A percentile compares a stretch with the other conserved stretches of the same genome.
Evolutionary conservation across 2,113 vertebrate species (phyloP).

Genomic region (Pituophis catenifer): DNA sequence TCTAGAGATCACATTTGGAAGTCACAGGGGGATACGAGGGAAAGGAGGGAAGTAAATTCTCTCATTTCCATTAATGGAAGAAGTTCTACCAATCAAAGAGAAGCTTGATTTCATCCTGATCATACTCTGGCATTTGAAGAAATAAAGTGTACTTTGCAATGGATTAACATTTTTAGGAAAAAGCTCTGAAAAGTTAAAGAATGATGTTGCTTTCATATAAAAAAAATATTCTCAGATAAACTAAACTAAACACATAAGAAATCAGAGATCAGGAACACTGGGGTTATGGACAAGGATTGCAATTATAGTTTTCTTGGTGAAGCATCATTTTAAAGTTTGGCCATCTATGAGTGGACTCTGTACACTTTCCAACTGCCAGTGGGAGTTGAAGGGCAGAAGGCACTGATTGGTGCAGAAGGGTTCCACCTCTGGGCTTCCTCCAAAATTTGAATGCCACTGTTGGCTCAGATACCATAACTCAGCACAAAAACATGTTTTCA

Average conservation of each 20-base stretch:
- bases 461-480: slow-evolving; percentile 24
- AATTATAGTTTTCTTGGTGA: background rate
- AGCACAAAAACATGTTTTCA: slow-evolving; percentile 39
- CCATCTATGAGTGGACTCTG: background rate
- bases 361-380: slow-evolving; percentile 1
- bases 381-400: background rate
- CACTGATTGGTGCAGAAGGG: slow-evolving; percentile 18
- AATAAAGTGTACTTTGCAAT: background rate
- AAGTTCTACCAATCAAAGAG: background rate
- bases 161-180: background rate
- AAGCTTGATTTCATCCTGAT: background rate
- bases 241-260: background rate
- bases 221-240: background rate
- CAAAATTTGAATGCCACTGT: slow-evolving; percentile 43
- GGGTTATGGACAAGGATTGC: background rate
- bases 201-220: background rate
- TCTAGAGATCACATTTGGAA: background rate
- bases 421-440: slow-evolving; percentile 40
- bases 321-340: slow-evolving; percentile 1
- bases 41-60: background rate
- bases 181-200: background rate
- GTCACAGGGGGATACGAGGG: background rate
- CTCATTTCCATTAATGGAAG: background rate
- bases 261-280: background rate
- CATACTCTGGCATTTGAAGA: background rate